phyloP scores from a whole-genome alignment of 2,797 vertebrate species.

The Stomatorhinus walkeri region DNA sequence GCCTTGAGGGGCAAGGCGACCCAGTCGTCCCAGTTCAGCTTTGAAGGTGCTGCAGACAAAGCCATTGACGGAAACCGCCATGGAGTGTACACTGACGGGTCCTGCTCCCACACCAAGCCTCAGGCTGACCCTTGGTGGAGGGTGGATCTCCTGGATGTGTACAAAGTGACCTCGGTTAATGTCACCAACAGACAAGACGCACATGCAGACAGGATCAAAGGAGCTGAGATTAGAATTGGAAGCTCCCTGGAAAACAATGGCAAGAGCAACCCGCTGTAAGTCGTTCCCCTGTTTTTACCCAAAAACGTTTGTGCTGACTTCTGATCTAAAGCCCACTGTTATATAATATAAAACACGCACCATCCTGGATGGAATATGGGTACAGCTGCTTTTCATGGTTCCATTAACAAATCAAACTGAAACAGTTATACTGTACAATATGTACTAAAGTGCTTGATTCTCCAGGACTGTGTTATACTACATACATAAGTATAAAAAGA shows the following conservation, averaged over 20 bases:
- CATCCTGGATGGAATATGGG: background rate
- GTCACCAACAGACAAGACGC: constrained; percentile 19
- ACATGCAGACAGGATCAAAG: background rate
- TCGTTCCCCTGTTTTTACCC: background rate
- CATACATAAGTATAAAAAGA: background rate
- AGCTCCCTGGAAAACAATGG: constrained; percentile 21
- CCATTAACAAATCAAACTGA: background rate
- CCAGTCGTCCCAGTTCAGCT: background rate
- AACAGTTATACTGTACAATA: background rate
- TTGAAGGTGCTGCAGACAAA: background rate
- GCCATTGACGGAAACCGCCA: constrained; percentile 23
- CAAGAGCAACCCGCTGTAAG: constrained; percentile 11
- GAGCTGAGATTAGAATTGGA: constrained; percentile 23
- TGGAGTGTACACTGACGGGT: background rate
- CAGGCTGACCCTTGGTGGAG: constrained; percentile 24
- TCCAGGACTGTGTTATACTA: background rate
- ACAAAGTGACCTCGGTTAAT: constrained; percentile 14
- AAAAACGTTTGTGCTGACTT: background rate
- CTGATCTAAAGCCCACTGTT: background rate
- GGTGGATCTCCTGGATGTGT: constrained; percentile 17
- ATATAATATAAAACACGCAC: background rate
- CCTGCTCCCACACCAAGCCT: constrained; percentile 15
- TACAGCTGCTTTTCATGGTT: background rate
- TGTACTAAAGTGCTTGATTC: background rate
- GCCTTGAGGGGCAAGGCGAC: constrained; percentile 4